Evolutionary conservation across 2,888 invertebrate species (phyloP), one percentile per base, ranked within the genome.

Genomic region (Mellilla xanthometata): DNA sequence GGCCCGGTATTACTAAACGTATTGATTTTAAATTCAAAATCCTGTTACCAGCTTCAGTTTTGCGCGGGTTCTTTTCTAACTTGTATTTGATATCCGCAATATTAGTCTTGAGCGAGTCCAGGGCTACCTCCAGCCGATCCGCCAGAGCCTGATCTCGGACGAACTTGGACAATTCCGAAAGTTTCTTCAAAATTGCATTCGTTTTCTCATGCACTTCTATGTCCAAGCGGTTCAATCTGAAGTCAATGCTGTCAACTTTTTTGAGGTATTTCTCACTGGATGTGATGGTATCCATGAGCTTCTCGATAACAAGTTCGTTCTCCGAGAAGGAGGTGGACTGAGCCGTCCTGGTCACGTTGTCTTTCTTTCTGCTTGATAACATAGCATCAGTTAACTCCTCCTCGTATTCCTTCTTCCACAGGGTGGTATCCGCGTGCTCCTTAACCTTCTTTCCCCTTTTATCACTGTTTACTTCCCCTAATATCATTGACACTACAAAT

Each of bases 351-450:
- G 85, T 85, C 10, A 54, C 39, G 42, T 87, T 87, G 1, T 72
- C 73, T 5, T 68, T 60, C 39, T 67, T 76, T 32, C 58, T 73
- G 0, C 70, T 52, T 0, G 66, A 47, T 3, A 83, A 59, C 68
- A 86, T 77, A 3, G 87, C 86, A 9, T 85, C 81, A 7, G 66
- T 80, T 24, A 88, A 59, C 58, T 88, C 87, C 1, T 74, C 67
- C 49, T 88, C 88, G 49, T 83, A 87, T 48, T 83, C 86, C n/a
- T 81, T 76, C 60, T 83, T 85, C 88, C 88, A 88, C 6, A 83
- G 56, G 1, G 71, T 57, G 43, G 78, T 81, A 24, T 81, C 83
- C 1, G 56, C 49, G 32, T 68, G 55, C 1, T 73, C 71, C 44
- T 71, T 72, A 42, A 74, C 76, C 22, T 63, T 63, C 39, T 70